Evolutionary conservation across 2,888 invertebrate species (phyloP).

Genomic region (Lutraria lutraria): DNA sequence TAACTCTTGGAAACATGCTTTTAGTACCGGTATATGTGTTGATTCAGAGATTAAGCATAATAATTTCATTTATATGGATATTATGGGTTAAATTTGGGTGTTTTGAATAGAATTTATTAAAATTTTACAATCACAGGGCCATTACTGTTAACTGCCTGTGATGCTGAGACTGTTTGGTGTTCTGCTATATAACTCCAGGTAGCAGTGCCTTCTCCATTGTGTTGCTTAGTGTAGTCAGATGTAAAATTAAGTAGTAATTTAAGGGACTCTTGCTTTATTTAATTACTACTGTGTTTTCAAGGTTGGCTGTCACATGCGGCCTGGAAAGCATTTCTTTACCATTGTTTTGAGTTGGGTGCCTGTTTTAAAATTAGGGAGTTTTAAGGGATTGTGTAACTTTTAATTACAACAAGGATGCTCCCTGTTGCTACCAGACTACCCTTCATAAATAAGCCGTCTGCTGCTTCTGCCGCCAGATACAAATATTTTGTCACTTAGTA

Average conservation of each 20-base stretch:
- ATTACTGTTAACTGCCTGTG: no score
- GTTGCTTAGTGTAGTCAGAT: neutral
- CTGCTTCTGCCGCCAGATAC: neutral
- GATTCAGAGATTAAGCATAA: no score
- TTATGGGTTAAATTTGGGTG: no score
- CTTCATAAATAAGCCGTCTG: constrained; percentile 9
- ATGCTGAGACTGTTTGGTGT: no score
- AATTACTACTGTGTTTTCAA: neutral
- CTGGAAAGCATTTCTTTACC: neutral
- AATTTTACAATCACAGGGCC: no score
- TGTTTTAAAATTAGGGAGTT: constrained; percentile 14
- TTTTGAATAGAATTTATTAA: no score
- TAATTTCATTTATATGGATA: no score
- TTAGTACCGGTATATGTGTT: no score
- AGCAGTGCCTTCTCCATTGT: no score
- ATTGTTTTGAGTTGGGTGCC: neutral
- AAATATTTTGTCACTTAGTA: constrained; percentile 16
- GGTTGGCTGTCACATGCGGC: neutral
- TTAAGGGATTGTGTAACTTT: neutral
- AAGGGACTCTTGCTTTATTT: neutral
- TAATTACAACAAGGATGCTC: neutral
- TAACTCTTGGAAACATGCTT: no score
- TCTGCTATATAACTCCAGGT: no score
- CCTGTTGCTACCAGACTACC: constrained; percentile 7
- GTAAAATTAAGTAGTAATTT: neutral